A percentile compares a stretch with the other conserved stretches of the same genome.
Conservation (phyloP, 2,113 vertebrate species). For the Ageneiosus marmoratus region DNA sequence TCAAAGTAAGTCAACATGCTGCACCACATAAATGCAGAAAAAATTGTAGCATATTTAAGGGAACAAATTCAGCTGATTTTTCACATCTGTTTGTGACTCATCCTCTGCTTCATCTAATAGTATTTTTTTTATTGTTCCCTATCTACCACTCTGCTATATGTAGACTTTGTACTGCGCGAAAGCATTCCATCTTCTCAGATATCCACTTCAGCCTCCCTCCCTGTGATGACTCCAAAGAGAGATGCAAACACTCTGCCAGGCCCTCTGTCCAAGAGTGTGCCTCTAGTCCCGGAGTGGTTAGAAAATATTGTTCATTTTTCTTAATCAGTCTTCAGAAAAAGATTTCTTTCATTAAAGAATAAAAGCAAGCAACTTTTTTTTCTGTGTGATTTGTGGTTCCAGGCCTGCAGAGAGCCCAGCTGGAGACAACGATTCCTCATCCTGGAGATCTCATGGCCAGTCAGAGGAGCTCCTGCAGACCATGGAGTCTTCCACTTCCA, state of each 20-base stretch:
- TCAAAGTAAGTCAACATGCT: slow-evolving; percentile 81
- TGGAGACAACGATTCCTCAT: slow-evolving; percentile 71
- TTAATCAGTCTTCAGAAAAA: neutral
- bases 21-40: neutral
- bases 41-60: neutral
- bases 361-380: neutral
- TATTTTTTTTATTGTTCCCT: neutral
- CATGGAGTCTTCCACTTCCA: slow-evolving; percentile 77
- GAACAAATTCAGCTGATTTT: neutral
- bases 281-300: slow-evolving; percentile 79
- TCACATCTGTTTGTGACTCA: neutral
- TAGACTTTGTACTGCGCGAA: slow-evolving; percentile 85
- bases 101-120: neutral
- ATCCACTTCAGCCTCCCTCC: slow-evolving; percentile 72
- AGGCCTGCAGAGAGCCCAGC: slow-evolving; percentile 73
- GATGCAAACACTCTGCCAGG: slow-evolving; percentile 63
- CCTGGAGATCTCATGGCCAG: slow-evolving; percentile 70
- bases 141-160: neutral
- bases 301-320: neutral
- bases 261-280: slow-evolving; percentile 75
- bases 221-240: slow-evolving; percentile 71
- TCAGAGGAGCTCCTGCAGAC: slow-evolving; percentile 82
- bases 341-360: neutral
- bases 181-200: slow-evolving; percentile 49
- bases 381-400: slow-evolving; percentile 37